Base-by-base conservation (phyloP, 2,113 vertebrate genomes). In the Oostethus manadensis region DNA sequence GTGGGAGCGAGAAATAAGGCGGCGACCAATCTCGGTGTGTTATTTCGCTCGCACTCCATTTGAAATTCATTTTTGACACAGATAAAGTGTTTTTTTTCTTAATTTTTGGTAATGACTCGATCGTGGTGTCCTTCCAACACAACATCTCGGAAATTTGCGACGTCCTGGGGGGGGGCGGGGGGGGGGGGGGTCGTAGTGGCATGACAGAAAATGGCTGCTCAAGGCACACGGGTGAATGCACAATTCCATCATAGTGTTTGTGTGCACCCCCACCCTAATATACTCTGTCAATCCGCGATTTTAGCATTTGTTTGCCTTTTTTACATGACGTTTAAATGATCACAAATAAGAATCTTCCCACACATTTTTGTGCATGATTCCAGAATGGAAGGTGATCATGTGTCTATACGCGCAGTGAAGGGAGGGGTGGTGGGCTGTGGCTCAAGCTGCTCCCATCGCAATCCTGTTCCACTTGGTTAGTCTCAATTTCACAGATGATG, bases 401-500 rank as follows among this genome's bases (percentile, higher is more conserved):
- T 76, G 74, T 81, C 64, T 63, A 77, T 65, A 78, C 66, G 81
- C 66, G 74, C 73, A 38, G 64, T 65, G 68, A 74, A 65, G 17
- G 29, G 29, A 29, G 26, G 8, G 10, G 11, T 1, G 46, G 46
- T 16, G n/a, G 23, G 70, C 69, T 73, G 70, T 64, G 73, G 83
- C 80, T 83, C 73, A 82, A 83, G 78, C 84, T 82, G 83, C 80
- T 82, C 74, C 74, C 70, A 56, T 77, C 78, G 80, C 83, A 84
- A 86, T 83, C 76, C 83, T 64, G 81, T 86, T 89, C 85, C 86
- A 82, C 84, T 84, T 88, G 85, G 87, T 87, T 88, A 88, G 86
- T 85, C 88, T 80, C 86, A 89, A 89, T 89, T 89, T 88, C 88
- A 88, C 88, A 88, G 80, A 76, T 81, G 85, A 87, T 78, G 85